Evolutionary conservation across 2,888 invertebrate species (phyloP), one percentile per base, ranked within the genome.

Genomic region (Drosophila falleni): DNA sequence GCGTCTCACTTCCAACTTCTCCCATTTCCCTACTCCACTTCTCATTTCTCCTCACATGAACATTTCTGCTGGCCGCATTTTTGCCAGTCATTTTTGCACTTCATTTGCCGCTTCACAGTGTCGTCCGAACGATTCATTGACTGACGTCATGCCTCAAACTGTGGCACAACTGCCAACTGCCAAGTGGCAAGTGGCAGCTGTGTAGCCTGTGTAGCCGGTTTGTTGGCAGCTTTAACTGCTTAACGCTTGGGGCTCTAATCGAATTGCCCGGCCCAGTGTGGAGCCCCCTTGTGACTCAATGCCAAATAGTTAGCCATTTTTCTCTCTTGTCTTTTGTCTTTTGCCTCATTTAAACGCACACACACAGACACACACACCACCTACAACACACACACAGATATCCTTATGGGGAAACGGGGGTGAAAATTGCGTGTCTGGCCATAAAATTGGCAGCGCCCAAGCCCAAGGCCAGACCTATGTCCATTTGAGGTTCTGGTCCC

Each of bases 401-500:
- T 15, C 35, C 33, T 26, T 49, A 62, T 51, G 29, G 35, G 16
- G 13, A 33, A 2, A 2, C n/a, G 4, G n/a, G 79, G 61, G 64
- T 65, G 65, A 68, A 87, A 80, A 88, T 85, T 85, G 89, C 89
- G 89, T 87, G 89, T 85, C 87, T 85, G 78, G 74, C 78, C 89
- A 85, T 86, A 80, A 84, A 84, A 84, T 88, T 83, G 78, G 66
- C 78, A 78, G 50, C 54, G 63, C 19, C 44, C 56, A 23, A 23
- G 64, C 58, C 71, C 76, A 81, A 78, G 69, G 85, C 63, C 80
- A 73, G 71, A 74, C 83, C 78, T 54, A 74, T 73, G 87, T 72
- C 81, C 84, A 72, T 78, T 78, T 75, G 60, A 63, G 76, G 53
- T 70, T 65, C 75, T 69, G 42, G 37, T 47, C 41, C 56, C 42